Base-by-base conservation (phyloP, 2,888 invertebrate species). In the Drosophila emarginata region DNA sequence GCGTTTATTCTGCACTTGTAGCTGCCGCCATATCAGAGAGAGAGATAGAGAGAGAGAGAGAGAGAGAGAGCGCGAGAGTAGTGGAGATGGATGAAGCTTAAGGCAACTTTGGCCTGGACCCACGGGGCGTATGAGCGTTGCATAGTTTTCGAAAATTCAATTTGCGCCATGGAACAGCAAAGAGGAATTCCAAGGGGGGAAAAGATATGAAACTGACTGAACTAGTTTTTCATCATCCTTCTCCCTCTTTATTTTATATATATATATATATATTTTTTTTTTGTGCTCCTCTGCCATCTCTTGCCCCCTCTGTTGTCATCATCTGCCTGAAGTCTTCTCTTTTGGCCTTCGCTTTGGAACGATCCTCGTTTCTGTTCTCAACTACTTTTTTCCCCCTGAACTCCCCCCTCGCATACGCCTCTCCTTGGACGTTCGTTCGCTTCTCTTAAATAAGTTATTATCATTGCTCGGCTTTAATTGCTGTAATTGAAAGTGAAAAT, bases 401-500 rank as follows among this genome's bases (percentile, higher is more conserved):
- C 28, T 28, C 28, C 5, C 28, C 37, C n/a, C 15, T 9, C n/a
- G 57, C 28, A 39, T 64, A 32, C 15, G 37, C 58, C 32, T 36
- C 39, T 32, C n/a, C 26, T 37, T n/a, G 54, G 51, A 57, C 64
- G 56, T 52, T 64, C 66, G 72, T 75, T 45, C 45, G 45, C 45
- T 45, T 11, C 74, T 74, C 88, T 88, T 89, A 89, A 89, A 88
- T 89, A 89, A 89, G 88, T 89, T 89, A 89, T 89, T 89, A 89
- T 89, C 89, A 87, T 89, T 85, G 89, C 89, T 74, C 87, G 89
- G 83, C 45, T 83, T 88, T 88, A 88, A 88, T 88, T 88, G 88
- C 89, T 89, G 89, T 89, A 89, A 89, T 89, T 89, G 88, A 89
- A 89, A 89, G 88, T 89, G 88, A 89, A 89, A 89, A 89, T 88